Evolutionary conservation across 1,140 invertebrate species (phyloP), one percentile per base, ranked within the genome.

Genomic region (Physella acuta): DNA sequence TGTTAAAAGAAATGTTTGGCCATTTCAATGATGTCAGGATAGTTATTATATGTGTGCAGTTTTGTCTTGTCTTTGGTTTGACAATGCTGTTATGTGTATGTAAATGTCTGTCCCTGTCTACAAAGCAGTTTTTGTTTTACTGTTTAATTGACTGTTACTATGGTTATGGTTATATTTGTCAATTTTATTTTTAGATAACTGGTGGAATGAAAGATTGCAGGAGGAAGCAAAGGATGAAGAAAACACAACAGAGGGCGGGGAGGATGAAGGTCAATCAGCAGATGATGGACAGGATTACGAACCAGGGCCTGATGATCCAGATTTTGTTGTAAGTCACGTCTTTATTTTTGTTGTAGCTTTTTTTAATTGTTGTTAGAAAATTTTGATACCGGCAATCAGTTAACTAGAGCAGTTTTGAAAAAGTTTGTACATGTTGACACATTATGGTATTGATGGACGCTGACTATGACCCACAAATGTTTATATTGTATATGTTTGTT

Each of bases 391-490:
- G 8, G 11, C 8, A 55, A 24, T 55, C 5, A 30, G 24, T 75
- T 66, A 31, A n/a, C 53, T 56, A 14, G 55, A 55, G 26, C 17
- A n/a, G n/a, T n/a, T n/a, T 55, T 55, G 8, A 20, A 55, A 28
- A 14, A 55, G 24, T 55, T 55, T 55, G 53, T 24, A 14, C 17
- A 14, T 55, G 8, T 55, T 44, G 8, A 8, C 26, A 24, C 3
- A 44, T 63, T 71, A 53, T 61, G 31, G 70, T n/a, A n/a, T n/a
- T 92, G 91, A 94, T 94, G 93, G 93, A 94, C 84, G 92, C 91
- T 74, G 93, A 94, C 79, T 94, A 91, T 83, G 89, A 93, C 83
- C 89, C 90, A 81, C n/a, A n/a, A n/a, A n/a, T n/a, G n/a, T n/a
- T n/a, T n/a, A n/a, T n/a, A n/a, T n/a, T n/a, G n/a, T n/a, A n/a